Evolutionary conservation across 2,797 vertebrate species (phyloP), one percentile per base, ranked within the genome.

Genomic region (Ceyx erithaca): DNA sequence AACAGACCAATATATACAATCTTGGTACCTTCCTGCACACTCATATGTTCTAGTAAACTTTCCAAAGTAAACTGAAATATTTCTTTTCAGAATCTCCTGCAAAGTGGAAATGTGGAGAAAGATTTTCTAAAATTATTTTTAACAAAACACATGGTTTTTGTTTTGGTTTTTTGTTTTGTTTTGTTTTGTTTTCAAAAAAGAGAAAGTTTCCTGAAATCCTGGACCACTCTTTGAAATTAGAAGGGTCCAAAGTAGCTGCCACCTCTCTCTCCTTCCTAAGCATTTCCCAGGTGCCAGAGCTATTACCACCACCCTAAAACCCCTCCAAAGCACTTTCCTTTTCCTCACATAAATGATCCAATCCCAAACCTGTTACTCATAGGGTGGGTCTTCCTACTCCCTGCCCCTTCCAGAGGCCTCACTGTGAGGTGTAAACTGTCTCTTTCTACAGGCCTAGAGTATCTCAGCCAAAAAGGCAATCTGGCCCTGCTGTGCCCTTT

Each of bases 81-180:
- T 71, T 69, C 0, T 76, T 76, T 89, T 55, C 14, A 73, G 76
- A 59, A 49, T 25, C 45, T 79, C 8, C 17, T 81, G 12, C 16
- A 79, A 62, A 68, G 2, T 54, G 30, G 19, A 78, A 87, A 77
- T 2, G 7, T 7, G 7, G 12, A 80, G 20, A 35, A 72, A 35
- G 3, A 10, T 86, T 35, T 71, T 23, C 46, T 48, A 31, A 87
- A 77, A n/a, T 14, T 66, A 46, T 43, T 80, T 66, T 41, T 33
- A 51, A 18, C 4, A 62, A 84, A 87, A 69, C 1, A 3, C 43
- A 19, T 2, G 0, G 1, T 22, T 52, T 30, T 54, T 19, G 4
- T 46, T 9, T 22, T 52, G 16, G 18, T 33, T 33, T 33, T 33
- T 33, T 8, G 12, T 22, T 46, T 22, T 23, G 12, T 23, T 46